Evolutionary conservation across 2,113 vertebrate genomes (phyloP).

Genomic region (Odontesthes bonariensis): DNA sequence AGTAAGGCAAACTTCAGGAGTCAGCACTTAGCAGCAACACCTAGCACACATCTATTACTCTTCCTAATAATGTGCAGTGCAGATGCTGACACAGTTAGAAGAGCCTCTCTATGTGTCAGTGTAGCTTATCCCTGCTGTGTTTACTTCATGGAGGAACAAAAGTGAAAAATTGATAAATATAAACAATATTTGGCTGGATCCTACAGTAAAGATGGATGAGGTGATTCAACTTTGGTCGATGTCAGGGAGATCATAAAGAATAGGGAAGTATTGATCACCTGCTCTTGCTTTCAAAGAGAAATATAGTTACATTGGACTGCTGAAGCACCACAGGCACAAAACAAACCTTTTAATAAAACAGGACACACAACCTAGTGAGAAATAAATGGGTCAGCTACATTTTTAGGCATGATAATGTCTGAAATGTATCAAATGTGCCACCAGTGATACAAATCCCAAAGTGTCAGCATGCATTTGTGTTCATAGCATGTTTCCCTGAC

Average conservation of each 20-base stretch:
- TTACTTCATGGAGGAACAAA: slow-evolving; percentile 39
- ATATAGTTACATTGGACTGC: slow-evolving; percentile 29
- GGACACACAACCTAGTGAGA: slow-evolving; percentile 16
- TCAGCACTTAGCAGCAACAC: slow-evolving; percentile 38
- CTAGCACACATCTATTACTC: slow-evolving; percentile 8
- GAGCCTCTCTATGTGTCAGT: slow-evolving; percentile 23
- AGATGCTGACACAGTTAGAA: slow-evolving; percentile 41
- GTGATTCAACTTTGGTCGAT: slow-evolving; percentile 34
- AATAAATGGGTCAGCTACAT: slow-evolving; percentile 28
- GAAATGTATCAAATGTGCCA: slow-evolving; percentile 6
- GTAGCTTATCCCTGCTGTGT: not conserved
- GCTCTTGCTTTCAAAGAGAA: slow-evolving; percentile 41
- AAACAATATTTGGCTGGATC: slow-evolving; percentile 41
- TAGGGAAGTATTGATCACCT: slow-evolving; percentile 59
- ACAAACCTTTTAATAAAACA: slow-evolving; percentile 37
- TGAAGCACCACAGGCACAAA: slow-evolving; percentile 22
- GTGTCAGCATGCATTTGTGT: slow-evolving; percentile 3
- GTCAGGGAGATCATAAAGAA: slow-evolving; percentile 58
- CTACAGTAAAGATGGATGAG: slow-evolving; percentile 55
- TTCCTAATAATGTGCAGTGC: slow-evolving; percentile 14
- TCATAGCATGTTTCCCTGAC: not conserved
- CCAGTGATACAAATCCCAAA: not conserved
- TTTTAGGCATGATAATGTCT: not conserved
- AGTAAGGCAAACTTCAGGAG: slow-evolving; percentile 2
- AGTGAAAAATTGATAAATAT: slow-evolving; percentile 42